Evolutionary conservation across 2,888 invertebrate genomes (phyloP).

Genomic region (Nomada hirtipes): DNA sequence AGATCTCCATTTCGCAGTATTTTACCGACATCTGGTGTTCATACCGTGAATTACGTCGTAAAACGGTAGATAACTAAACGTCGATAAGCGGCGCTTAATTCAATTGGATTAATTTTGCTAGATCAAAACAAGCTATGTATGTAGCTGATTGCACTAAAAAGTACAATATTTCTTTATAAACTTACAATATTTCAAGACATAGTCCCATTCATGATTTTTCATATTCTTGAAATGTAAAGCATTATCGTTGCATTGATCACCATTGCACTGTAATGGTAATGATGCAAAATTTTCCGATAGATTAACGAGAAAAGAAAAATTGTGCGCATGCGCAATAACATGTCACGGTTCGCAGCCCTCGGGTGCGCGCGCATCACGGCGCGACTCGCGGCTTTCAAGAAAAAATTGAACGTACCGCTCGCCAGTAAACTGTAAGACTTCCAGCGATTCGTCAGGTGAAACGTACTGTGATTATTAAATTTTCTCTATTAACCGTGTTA

Average conservation of each 20-base stretch:
- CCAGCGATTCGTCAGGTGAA: conserved; percentile 43
- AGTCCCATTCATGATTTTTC: not conserved
- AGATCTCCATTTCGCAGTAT: not conserved
- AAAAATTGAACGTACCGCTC: conserved; percentile 62
- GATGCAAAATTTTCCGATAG: not conserved
- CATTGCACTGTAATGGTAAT: not conserved
- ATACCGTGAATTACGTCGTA: not conserved
- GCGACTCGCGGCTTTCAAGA: conserved; percentile 58
- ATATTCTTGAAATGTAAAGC: not conserved
- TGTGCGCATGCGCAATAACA: conserved; percentile 11
- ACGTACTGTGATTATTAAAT: conserved; percentile 26
- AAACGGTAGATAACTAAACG: conserved; percentile 3
- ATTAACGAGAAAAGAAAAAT: conserved; percentile 4
- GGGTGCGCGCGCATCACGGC: conserved; percentile 59
- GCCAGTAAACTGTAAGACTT: conserved; percentile 44
- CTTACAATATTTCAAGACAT: not conserved
- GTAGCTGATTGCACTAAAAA: not conserved
- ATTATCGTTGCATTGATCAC: not conserved
- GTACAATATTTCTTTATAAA: not conserved
- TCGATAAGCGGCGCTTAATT: not conserved
- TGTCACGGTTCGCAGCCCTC: conserved; percentile 23
- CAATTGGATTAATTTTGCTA: not conserved
- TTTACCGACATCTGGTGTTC: conserved; percentile 33
- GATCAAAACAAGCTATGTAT: not conserved
- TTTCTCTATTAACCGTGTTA: not conserved